Evolutionary conservation across 2,797 vertebrate species (phyloP), one percentile per base, ranked within the genome.

Genomic region (Gymnothorax reevesii): DNA sequence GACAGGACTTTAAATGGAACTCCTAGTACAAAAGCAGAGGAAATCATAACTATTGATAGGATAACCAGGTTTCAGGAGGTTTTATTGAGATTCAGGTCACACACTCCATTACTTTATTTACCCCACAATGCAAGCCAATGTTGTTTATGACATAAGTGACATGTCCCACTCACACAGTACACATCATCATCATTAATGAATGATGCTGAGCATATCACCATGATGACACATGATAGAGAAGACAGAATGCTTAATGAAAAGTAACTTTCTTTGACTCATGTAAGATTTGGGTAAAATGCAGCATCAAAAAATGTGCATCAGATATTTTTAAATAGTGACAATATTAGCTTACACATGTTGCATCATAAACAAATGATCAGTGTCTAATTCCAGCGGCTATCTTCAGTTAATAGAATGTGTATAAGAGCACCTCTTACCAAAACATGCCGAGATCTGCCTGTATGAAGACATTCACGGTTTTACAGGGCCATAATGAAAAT

Each of bases 21-120:
- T 8, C 75, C 17, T 17, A 20, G 77, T 80, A 49, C 7, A n/a
- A 80, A n/a, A n/a, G 15, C 52, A 55, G 77, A 80, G 77, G 49
- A 54, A 54, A 79, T 27, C 33, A 42, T 27, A 15, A 33, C 27
- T 42, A 42, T 75, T 33, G 71, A 54, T 52, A 20, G 49, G 22
- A 20, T 15, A 80, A 7, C 17, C 6, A 8, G 52, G 77, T 22
- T 52, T 55, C 20, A 17, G 73, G 73, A 33, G 33, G 15, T 42
- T 33, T 77, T 52, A 52, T 77, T 77, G 73, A 77, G 73, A 77
- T 77, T 12, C 33, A 77, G 7, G 73, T 77, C 73, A 77, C 73
- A 77, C 73, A 20, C 73, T 17, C 4, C 52, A 17, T 20, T 17
- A 33, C 52, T 20, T 80, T 54, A 80, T 55, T 52, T 55, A n/a